A percentile compares a stretch with the other conserved stretches of the same genome.
These are phyloP conservation scores for Stigmatopora nigra DNA, from an alignment of 2,113 vertebrate species.

Conservation along the genomic window DNA sequence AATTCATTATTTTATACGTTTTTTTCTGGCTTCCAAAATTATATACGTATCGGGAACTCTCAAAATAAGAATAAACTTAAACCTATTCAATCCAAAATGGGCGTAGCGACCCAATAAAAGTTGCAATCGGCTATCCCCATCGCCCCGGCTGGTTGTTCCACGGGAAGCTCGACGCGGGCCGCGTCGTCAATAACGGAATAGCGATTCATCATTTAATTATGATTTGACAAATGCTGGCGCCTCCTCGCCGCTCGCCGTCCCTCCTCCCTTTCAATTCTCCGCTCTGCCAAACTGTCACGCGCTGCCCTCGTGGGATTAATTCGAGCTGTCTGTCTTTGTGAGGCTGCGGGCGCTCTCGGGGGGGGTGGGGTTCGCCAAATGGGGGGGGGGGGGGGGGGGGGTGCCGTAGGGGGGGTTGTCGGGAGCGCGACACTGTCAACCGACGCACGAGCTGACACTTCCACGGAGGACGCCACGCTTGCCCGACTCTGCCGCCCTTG, in stretches of 20 bases:
- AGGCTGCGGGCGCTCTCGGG: slow-evolving; percentile 78
- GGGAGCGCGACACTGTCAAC: slow-evolving; percentile 84
- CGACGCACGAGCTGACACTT: slow-evolving; percentile 80
- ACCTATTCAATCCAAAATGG: too few relatives aligned
- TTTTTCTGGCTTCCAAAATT: too few relatives aligned
- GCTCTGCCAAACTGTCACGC: slow-evolving; percentile 95
- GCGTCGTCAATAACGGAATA: slow-evolving; percentile 94
- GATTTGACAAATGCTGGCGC: slow-evolving; percentile 99
- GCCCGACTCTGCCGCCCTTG: slow-evolving; percentile 58
- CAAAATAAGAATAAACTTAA: too few relatives aligned
- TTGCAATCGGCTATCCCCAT: slow-evolving; percentile 9
- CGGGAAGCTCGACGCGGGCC: slow-evolving; percentile 62
- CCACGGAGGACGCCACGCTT: slow-evolving; percentile 66
- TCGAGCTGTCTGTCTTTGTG: slow-evolving; percentile 96
- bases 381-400: not conserved
- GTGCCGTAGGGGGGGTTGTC: slow-evolving; percentile 57
- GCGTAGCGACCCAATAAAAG: slow-evolving; percentile 22
- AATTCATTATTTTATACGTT: too few relatives aligned
- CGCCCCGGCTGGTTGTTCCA: slow-evolving; percentile 35
- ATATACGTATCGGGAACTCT: too few relatives aligned
- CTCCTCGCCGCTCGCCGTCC: slow-evolving; percentile 93
- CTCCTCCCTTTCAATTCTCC: slow-evolving; percentile 96
- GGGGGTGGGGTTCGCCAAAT: not conserved
- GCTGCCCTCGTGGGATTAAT: slow-evolving; percentile 93
- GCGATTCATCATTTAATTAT: slow-evolving; percentile 99